Evolutionary conservation across 2,888 invertebrate species (phyloP), one percentile per base, ranked within the genome.

Genomic region (Tinea semifulvella): DNA sequence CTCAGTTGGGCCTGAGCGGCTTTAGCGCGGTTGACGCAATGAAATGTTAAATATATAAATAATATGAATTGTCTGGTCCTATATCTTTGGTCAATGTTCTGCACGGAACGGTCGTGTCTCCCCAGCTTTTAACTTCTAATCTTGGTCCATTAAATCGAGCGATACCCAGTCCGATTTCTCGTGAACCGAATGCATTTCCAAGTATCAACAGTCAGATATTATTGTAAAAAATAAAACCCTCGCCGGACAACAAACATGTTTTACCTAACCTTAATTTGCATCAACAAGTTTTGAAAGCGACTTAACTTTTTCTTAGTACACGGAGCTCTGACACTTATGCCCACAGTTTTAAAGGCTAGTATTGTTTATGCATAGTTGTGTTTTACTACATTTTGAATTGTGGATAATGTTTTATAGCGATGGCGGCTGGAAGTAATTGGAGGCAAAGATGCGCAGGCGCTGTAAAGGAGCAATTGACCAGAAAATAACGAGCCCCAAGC

Each of bases 381-480:
- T 26, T 47, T 46, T 44, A 44, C 8, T 13, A n/a, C 26, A 16
- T 44, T 44, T 44, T 44, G 26, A 14, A 16, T 10, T 50, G 47
- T 8, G 18, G 20, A 22, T 40, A 14, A 25, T 48, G 50, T 68
- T 80, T 79, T 79, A 80, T 77, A 58, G 70, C 68, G 66, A 63
- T 74, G 75, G 75, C 79, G 80, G 79, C 79, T 65, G 73, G 62
- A 65, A 61, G 69, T 80, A 80, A 80, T 80, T 79, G 77, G 79
- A 79, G 68, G 75, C 66, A 68, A 73, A 72, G 79, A 79, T 80
- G 80, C 79, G 76, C 77, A 68, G 70, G 65, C 79, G 76, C 76
- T 62, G 67, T 76, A 79, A 75, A 77, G 68, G 70, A 67, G 76
- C 79, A 76, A 77, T 79, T 74, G 79, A 79, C 79, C 80, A 80